Evolutionary conservation across 2,888 invertebrate species (phyloP), one percentile per base, ranked within the genome.

Genomic region (Imbricaverruca yamaguchii): DNA sequence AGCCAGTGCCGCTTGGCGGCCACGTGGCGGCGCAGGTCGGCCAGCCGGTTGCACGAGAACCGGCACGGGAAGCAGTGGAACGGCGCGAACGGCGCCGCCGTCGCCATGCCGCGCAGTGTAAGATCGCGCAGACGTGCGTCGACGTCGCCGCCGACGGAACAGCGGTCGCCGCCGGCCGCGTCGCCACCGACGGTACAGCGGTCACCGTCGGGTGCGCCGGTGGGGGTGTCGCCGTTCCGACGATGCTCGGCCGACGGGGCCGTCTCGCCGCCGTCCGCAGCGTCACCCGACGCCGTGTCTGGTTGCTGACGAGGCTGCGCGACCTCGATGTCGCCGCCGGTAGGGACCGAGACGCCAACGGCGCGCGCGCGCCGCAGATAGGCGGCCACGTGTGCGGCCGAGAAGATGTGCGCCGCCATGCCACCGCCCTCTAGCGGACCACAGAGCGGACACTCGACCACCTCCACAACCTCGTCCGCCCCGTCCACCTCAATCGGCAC

Each of bases 41-140:
- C 85, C 91, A 93, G 83, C 74, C 83, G 83, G 86, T 95, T 94
- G 84, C 93, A 93, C 86, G 94, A 96, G 87, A 94, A 96, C 82
- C 91, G 91, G 86, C 96, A 96, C 21, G 93, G 90, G 74, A 91
- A 91, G 86, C 96, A 96, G 87, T 95, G 95, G 86, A 92, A 96
- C 0, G 94, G 95, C 80, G 93, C 92, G 21, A 55, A 74, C 55
- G 74, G 53, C 53, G 53, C 55, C 10, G 74, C 53, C 53, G 18
- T 21, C 21, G 4, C 21, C 74, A 74, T 55, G 2, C 53, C 74
- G 23, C 23, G 10, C 53, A 74, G 53, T 9, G 74, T 74, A 11
- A 74, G 74, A 18, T 21, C 53, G 21, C 8, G 18, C 55, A 74
- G 74, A 10, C 21, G 74, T 2, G 15, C 12, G 15, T 69, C 69